Evolutionary conservation across 2,888 invertebrate species (phyloP), one percentile per base, ranked within the genome.

Genomic region (Watsonalla binaria): DNA sequence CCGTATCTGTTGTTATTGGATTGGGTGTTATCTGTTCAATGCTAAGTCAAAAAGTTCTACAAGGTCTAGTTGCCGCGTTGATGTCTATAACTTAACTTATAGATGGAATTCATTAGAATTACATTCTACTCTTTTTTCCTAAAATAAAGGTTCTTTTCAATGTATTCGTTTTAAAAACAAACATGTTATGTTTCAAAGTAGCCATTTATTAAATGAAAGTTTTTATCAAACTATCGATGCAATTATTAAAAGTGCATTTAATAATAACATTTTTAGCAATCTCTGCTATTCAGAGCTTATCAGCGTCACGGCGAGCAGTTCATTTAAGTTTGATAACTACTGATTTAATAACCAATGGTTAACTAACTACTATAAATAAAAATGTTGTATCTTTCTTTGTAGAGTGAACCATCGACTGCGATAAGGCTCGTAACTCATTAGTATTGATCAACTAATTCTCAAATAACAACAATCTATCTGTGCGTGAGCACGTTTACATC

Each of bases 401-500:
- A 42, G 5, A 42, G 42, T 42, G 42, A 42, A 11, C 42, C 42
- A 42, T 42, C 11, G 8, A 37, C 11, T 1, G 42, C 42, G 42
- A 42, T 42, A 42, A 42, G 42, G 42, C 11, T 11, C 42, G 11
- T 42, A 42, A 42, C 11, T 42, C 42, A 42, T 42, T 11, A 42
- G 42, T 11, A 11, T 42, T 42, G 42, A 42, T 42, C 42, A 11
- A 58, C 55, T 57, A 62, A 59, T 64, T 61, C 63, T 56, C 60
- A 62, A 69, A 65, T 62, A 68, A 59, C 65, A 69, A 65, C 74
- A 70, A 77, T 78, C 74, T 79, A 78, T 78, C 77, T 76, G 74
- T 72, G 78, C 76, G 75, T 76, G 77, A 78, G 74, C 78, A 72
- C 75, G 75, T 72, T 76, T 76, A 76, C 80, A 84, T 85, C 84